Base-by-base conservation (phyloP, 1,140 invertebrate genomes). In the Pseudomyrmex concolor region DNA sequence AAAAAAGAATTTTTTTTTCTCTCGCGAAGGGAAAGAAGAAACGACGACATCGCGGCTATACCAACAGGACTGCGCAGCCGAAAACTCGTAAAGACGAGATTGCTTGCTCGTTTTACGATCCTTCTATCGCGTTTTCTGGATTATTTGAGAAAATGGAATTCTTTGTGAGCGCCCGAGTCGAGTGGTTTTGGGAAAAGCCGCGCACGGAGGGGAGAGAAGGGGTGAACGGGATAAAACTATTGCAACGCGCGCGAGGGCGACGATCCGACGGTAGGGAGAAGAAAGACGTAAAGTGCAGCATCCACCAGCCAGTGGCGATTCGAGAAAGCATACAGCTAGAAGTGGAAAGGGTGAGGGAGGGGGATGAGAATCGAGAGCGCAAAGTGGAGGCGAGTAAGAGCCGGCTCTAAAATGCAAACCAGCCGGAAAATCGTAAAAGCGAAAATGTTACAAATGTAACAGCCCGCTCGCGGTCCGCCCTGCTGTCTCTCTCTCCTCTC, bases 131-230 rank as follows among this genome's bases (percentile, higher is more conserved):
- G 66, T 90, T 91, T 91, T 91, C 89, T 81, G 87, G 83, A 92
- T 90, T 92, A 92, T 92, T 92, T 92, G 89, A 89, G 91, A 92
- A 92, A 92, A 92, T 92, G 91, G 74, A 92, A 92, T 90, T 86
- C 90, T 86, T 91, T 87, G 88, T 73, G 66, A 48, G 66, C 34
- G 34, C 22, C 66, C 19, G 51, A 19, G 17, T 60, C 54, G 45
- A 80, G 55, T 71, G 76, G 76, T 50, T 80, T 78, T 48, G 66
- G 19, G 43, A 63, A 60, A 67, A 70, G 9, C 63, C 45, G 62
- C 60, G 72, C 82, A 50, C 15, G 19, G 22, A 48, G 7, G 48
- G 68, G 45, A n/a, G 7, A 57, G 68, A 45, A 43, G 17, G 10
- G 57, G 57, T 10, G n/a, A 54, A 7, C 34, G 34, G 19, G 43